A percentile compares a stretch with the other conserved stretches of the same genome.
Evolutionary conservation across 2,113 vertebrate species (phyloP).

Genomic region (Cygnus buccinator): DNA sequence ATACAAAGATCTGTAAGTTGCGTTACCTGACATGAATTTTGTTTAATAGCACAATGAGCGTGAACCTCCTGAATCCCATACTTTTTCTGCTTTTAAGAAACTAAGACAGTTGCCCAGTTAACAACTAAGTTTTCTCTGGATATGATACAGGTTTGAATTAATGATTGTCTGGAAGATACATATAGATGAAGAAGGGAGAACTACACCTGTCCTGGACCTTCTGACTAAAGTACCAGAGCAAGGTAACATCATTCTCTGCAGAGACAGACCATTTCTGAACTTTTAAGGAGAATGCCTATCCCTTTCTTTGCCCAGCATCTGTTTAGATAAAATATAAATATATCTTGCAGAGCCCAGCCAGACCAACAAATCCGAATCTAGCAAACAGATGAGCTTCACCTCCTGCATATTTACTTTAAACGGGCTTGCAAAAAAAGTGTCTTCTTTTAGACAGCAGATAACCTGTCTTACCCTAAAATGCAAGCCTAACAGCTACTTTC

Average conservation of each 20-base stretch:
- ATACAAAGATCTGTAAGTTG: fast-evolving
- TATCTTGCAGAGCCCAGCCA: not conserved
- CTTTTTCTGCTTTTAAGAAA: not conserved
- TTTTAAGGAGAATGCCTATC: fast-evolving
- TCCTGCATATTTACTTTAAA: too few species aligned
- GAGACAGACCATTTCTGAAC: not conserved
- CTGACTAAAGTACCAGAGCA: conserved; percentile 77
- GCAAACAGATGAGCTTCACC: not conserved
- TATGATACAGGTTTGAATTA: conserved; percentile 74
- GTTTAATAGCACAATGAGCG: fast-evolving
- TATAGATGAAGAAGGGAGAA: conserved; percentile 74
- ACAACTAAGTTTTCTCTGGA: not conserved
- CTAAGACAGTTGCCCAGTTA: not conserved
- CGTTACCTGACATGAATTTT: not conserved
- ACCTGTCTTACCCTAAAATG: not conserved
- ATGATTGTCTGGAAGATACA: conserved; percentile 82
- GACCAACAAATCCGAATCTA: not conserved
- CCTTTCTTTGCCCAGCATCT: too few species aligned
- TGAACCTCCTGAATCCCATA: not conserved
- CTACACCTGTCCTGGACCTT: conserved; percentile 80
- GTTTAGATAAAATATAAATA: not conserved
- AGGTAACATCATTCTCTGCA: conserved; percentile 57
- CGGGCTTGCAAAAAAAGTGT: not conserved
- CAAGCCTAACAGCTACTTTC: not conserved
- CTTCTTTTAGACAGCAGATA: not conserved